Evolutionary conservation across 2,888 invertebrate species (phyloP).

Genomic region (Agrochola circellaris): DNA sequence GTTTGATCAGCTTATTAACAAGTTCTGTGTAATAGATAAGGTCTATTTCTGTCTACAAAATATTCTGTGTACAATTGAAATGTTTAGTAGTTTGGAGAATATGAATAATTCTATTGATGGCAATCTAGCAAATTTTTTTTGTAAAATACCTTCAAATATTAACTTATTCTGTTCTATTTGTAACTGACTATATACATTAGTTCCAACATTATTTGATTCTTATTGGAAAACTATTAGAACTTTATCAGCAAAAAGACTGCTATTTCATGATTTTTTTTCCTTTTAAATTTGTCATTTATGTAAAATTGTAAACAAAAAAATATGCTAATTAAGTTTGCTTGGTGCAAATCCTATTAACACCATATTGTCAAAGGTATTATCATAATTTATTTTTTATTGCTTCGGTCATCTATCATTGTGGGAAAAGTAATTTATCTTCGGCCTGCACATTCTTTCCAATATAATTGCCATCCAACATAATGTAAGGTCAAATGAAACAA

Average conservation of each 20-base stretch:
- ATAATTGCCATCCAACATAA: constrained; percentile 33
- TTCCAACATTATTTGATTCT: not conserved
- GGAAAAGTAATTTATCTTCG: not conserved
- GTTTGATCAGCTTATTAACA: constrained; percentile 58
- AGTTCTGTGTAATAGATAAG: constrained; percentile 52
- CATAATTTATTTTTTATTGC: constrained; percentile 3
- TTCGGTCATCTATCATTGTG: not conserved
- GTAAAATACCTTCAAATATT: not conserved
- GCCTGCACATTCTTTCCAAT: constrained; percentile 13
- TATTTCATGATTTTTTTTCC: not conserved
- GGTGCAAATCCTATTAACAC: not conserved
- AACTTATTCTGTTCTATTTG: not conserved
- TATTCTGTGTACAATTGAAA: constrained; percentile 22
- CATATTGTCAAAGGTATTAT: not conserved
- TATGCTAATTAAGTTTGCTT: not conserved
- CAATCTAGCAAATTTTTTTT: not conserved
- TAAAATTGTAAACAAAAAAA: not conserved
- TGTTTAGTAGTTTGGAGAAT: constrained; percentile 8
- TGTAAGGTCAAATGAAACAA: constrained; percentile 16
- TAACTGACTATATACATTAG: too few species aligned
- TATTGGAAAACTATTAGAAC: not conserved
- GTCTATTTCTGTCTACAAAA: constrained; percentile 49
- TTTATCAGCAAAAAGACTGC: not conserved
- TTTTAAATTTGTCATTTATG: not conserved
- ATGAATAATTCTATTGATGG: too few species aligned